phyloP scores from a whole-genome alignment of 1,140 invertebrate species.

The Drosophila carrolli region DNA sequence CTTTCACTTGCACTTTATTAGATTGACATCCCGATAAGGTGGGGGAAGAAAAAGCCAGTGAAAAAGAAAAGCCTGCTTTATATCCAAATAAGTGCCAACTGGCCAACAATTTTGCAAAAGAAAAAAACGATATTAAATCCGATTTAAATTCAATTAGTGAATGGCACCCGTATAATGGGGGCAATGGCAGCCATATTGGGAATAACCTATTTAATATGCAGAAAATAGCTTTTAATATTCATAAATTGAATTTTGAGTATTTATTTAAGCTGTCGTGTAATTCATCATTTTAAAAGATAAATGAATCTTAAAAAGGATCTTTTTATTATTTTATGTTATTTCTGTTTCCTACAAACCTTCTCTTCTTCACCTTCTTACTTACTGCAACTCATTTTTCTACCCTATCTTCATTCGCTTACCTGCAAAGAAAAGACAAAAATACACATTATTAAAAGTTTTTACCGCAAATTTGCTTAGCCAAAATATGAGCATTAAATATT shows the following conservation, averaged over 20 bases:
- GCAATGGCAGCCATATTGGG: background rate
- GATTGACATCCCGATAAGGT: conserved; percentile 49
- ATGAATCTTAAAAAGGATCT: background rate
- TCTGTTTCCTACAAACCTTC: background rate
- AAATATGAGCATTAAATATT: conserved; percentile 38
- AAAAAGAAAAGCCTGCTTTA: conserved; percentile 6
- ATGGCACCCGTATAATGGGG: conserved; percentile 4
- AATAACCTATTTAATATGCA: conserved; percentile 5
- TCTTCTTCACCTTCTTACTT: background rate
- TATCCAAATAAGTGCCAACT: conserved; percentile 43
- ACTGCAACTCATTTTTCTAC: background rate
- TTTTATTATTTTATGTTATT: background rate
- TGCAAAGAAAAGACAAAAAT: conserved; percentile 39
- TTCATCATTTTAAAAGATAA: background rate
- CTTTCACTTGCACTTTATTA: conserved; percentile 64
- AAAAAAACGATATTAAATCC: conserved; percentile 55
- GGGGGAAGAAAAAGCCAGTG: conserved; percentile 18
- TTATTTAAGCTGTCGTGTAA: background rate
- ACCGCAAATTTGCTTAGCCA: conserved; percentile 23
- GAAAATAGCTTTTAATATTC: conserved; percentile 8
- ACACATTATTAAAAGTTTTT: conserved; percentile 25
- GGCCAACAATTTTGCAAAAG: conserved; percentile 24
- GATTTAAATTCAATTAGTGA: conserved; percentile 67
- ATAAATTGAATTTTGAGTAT: background rate
- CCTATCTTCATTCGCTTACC: conserved; percentile 33